Conservation (phyloP, 2,888 invertebrate species). For the Limnephilus rhombicus region DNA sequence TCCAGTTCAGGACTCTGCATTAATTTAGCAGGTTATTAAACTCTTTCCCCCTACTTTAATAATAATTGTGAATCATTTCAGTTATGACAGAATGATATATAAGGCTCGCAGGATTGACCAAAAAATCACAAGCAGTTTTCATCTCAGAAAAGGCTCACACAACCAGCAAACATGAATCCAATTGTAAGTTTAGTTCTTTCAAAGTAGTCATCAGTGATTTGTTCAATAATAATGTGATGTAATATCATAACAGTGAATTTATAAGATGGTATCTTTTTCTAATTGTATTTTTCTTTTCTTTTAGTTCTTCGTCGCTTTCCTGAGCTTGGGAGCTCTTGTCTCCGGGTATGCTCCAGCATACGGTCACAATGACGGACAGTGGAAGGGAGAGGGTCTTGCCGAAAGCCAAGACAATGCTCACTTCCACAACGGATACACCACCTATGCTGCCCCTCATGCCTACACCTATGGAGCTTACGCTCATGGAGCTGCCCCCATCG, state of each 20-base stretch:
- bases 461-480: conserved; percentile 43
- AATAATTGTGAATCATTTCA: background rate
- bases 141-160: background rate
- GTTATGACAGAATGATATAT: background rate
- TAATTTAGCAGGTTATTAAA: background rate
- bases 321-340: background rate
- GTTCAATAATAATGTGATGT: too few species aligned
- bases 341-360: background rate
- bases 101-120: background rate
- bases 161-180: background rate
- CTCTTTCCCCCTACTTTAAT: background rate
- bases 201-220: background rate
- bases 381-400: conserved; percentile 58
- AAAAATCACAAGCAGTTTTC: background rate
- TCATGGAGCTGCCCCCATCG: conserved; percentile 66
- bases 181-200: background rate
- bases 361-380: conserved; percentile 50
- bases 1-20: background rate
- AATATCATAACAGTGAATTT: too few species aligned
- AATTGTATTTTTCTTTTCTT: too few species aligned
- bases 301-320: background rate
- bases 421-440: background rate
- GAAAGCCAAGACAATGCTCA: conserved; percentile 50
- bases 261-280: too few species aligned
- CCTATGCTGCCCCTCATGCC: conserved; percentile 8